Evolutionary conservation across 2,797 vertebrate genomes (phyloP), one percentile per base, ranked within the genome.

Genomic region (Sebastes variabilis): DNA sequence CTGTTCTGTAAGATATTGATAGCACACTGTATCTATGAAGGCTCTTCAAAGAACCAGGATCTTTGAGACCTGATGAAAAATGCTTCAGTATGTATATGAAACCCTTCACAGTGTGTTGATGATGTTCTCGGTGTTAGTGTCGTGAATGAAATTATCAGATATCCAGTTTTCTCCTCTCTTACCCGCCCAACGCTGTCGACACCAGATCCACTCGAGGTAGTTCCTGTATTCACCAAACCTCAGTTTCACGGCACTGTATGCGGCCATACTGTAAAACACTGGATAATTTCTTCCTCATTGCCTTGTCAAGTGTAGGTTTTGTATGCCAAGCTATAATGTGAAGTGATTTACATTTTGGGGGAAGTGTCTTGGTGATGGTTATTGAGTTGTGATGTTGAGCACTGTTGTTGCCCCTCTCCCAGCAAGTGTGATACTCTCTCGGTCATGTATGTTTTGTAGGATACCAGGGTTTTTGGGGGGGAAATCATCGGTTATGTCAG

Each of bases 11-110:
- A 92, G 90, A 94, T 95, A 92, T 92, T 87, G 89, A 93, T 84
- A 90, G 91, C 92, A 93, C 93, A 88, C 92, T 93, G 90, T 93
- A 92, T 94, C 88, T 82, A 94, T 95, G 94, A 95, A 92, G 94
- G 94, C 88, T 95, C 89, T 89, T 76, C 61, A 34, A 93, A 83
- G 79, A 91, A 77, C 20, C 25, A 20, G 38, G 75, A 86, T 81
- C 84, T 90, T 86, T 82, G 76, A 93, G 93, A 93, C 94, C 94
- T 94, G 94, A 93, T 89, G 81, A 89, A 88, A 90, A 87, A 83
- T 73, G 79, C 79, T 75, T 69, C 77, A 55, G 85, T 92, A 67
- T 87, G 85, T 93, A 80, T 67, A 88, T 84, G 89, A 82, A 88
- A 77, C 36, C 75, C 73, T 74, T 66, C 81, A 91, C 93, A 87